Evolutionary conservation across 2,113 vertebrate genomes (phyloP).

Genomic region (Chelonoidis abingdonii): DNA sequence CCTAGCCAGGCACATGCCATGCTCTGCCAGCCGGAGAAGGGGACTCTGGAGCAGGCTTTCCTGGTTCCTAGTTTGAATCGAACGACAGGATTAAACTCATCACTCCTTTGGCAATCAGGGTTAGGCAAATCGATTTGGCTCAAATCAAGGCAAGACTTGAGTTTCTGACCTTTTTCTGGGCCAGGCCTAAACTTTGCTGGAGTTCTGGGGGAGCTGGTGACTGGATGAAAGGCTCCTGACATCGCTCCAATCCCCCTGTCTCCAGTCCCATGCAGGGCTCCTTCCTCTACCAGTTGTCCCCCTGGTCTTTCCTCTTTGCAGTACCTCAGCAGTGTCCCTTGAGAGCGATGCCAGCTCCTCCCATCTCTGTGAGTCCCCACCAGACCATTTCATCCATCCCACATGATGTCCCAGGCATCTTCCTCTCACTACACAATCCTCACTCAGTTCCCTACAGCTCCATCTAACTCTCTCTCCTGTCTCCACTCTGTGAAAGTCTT

Average conservation of each 20-base stretch:
- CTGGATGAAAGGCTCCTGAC: background rate
- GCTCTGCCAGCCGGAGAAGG: background rate
- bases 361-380: background rate
- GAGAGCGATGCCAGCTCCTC: background rate
- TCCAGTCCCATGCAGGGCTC: background rate
- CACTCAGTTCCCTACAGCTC: too few relatives aligned
- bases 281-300: background rate
- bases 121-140: background rate
- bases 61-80: background rate
- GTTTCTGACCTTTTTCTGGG: background rate
- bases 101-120: background rate
- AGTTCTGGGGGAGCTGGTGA: background rate
- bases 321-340: background rate
- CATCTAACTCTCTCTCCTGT: too few relatives aligned
- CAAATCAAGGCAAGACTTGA: background rate
- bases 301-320: background rate
- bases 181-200: background rate
- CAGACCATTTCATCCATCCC: background rate
- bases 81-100: background rate
- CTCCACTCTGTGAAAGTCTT: background rate
- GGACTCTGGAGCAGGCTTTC: background rate
- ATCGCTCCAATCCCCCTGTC: background rate
- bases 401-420: background rate
- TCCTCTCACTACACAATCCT: background rate
- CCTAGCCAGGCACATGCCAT: too few relatives aligned